A percentile compares a stretch with the other conserved stretches of the same genome.
Evolutionary conservation across 1,140 invertebrate genomes (phyloP).

Genomic region (Lepidurus arcticus): DNA sequence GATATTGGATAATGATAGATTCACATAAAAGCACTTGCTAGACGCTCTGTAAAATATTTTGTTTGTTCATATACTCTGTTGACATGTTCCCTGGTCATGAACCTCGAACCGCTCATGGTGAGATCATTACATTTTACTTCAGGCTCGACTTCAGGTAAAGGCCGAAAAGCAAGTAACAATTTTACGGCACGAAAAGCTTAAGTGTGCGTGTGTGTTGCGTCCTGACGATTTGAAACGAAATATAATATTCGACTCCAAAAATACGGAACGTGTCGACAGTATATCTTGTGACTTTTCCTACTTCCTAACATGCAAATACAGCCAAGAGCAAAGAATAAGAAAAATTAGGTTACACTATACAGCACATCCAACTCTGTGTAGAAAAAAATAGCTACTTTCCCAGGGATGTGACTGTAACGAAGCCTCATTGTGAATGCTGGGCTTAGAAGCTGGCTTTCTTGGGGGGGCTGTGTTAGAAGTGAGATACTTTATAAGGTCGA

Average conservation of each 20-base stretch:
- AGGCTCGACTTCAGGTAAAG: too few species aligned
- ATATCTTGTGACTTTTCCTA: neutral
- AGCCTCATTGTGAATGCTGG: slow-evolving; percentile 16
- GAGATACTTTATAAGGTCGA: slow-evolving; percentile 19
- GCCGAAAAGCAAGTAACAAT: too few species aligned
- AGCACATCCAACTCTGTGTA: neutral
- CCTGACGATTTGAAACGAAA: too few species aligned
- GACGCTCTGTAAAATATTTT: too few species aligned
- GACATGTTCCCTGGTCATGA: too few species aligned
- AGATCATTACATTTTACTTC: too few species aligned
- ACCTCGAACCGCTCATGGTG: too few species aligned
- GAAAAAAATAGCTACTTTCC: neutral
- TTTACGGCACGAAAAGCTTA: too few species aligned
- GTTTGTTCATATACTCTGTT: too few species aligned
- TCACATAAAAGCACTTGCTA: too few species aligned
- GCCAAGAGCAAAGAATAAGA: neutral
- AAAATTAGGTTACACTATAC: neutral
- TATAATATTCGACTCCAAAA: neutral
- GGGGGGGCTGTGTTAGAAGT: neutral
- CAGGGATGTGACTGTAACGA: slow-evolving; percentile 9
- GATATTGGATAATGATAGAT: too few species aligned
- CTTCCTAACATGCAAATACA: neutral
- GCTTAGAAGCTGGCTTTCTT: slow-evolving; percentile 17
- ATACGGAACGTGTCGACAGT: neutral
- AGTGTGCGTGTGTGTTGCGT: too few species aligned